Conservation (phyloP, 2,888 invertebrate genomes). For the Pediacus dermestoides region DNA sequence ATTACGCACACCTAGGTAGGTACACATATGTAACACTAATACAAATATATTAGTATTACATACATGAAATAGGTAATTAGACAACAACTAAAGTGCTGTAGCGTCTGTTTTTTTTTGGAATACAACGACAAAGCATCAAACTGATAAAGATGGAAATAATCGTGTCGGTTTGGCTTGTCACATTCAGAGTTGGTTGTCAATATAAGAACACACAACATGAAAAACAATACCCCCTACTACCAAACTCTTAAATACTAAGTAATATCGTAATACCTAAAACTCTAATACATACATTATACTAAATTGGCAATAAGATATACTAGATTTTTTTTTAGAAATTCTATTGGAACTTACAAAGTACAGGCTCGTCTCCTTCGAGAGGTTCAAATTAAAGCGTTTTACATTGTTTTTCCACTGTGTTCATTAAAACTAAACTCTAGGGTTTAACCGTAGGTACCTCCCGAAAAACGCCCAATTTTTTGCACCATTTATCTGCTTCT, state of each 20-base stretch:
- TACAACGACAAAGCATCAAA: too few species aligned
- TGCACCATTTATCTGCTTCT: constrained; percentile 27
- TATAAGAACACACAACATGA: constrained; percentile 46
- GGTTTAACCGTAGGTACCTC: too few species aligned
- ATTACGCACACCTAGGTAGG: too few species aligned
- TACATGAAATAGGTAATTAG: too few species aligned
- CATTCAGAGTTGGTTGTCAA: constrained; percentile 42
- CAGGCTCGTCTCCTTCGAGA: constrained; percentile 40
- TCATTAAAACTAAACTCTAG: too few species aligned
- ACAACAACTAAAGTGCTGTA: too few species aligned
- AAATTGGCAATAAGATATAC: constrained; percentile 51
- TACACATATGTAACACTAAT: too few species aligned
- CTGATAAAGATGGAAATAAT: too few species aligned
- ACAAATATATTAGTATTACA: too few species aligned
- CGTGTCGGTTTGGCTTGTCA: too few species aligned
- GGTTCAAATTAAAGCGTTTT: constrained; percentile 40
- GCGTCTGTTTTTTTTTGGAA: too few species aligned
- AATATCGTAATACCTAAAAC: constrained; percentile 39
- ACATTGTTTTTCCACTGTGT: constrained; percentile 29
- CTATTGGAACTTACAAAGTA: constrained; percentile 47
- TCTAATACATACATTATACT: constrained; percentile 17
- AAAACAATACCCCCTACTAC: constrained; percentile 45
- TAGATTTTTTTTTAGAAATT: constrained; percentile 44
- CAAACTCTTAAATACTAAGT: constrained; percentile 48
- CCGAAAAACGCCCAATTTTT: constrained; percentile 21